Base-by-base conservation (phyloP, 2,113 vertebrate genomes). In the Clarias batrachus region DNA sequence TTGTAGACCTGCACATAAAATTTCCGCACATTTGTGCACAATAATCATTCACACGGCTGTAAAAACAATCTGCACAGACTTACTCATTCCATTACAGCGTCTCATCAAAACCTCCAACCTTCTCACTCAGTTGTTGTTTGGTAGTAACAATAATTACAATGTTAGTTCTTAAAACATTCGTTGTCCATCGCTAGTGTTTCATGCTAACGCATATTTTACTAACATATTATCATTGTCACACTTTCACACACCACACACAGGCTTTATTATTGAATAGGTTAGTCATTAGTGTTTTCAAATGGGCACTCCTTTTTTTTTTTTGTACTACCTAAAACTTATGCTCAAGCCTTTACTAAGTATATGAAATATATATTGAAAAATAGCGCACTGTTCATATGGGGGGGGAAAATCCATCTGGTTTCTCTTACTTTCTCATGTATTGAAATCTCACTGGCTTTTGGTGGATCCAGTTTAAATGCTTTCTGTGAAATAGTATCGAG, bases 11-110 rank as follows among this genome's bases (percentile, higher is more conserved):
- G 57, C 1, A 37, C 33, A 37, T 3, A 37, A 37, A 37, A 84
- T 76, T 48, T 62, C 37, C 37, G 74, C 74, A 85, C 84, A 80
- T 25, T 3, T 19, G 48, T 68, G 21, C 82, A 37, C 63, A 83
- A 23, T 73, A 59, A 83, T 83, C 84, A 80, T 59, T 85, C 30
- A 14, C 41, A 70, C 17, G 5, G 48, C 84, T 57, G 84, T 79
- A 33, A 82, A 86, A 86, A 82, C 85, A 86, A 82, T 82, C 68
- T 82, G 66, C 68, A 52, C 63, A 74, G 70, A 48, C 57, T 37
- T 74, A 68, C 30, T 65, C 73, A 78, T 54, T 70, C 76, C 27
- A 17, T 62, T 62, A 84, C 4, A 3, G n/a, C 57, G 5, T 65
- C 60, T 48, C 16, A 27, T 66, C n/a, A 17, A 54, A 23, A 71